Evolutionary conservation across 2,113 vertebrate genomes (phyloP).

Genomic region (Fukomys damarensis): DNA sequence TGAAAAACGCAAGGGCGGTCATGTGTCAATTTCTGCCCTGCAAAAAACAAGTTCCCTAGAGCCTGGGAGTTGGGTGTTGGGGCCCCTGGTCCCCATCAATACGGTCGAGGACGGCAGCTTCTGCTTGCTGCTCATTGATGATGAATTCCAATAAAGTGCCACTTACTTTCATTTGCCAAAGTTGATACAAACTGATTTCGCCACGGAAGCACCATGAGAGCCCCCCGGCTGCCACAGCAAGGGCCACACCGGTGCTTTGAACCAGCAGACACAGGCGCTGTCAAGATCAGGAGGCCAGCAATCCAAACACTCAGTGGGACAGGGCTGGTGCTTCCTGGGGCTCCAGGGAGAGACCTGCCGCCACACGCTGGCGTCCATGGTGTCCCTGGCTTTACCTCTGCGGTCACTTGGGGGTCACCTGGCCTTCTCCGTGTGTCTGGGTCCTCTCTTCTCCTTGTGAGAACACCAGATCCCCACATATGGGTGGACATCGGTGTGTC

Average conservation of each 20-base stretch:
- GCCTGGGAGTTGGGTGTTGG: neutral
- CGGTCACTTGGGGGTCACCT: no score
- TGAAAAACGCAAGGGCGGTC: neutral
- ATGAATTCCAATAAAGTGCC: neutral
- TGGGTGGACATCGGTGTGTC: neutral
- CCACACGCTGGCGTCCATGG: accelerated
- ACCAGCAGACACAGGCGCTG: neutral
- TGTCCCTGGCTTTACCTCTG: neutral
- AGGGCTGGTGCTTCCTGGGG: no score
- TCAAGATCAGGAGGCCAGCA: neutral
- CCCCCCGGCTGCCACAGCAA: neutral
- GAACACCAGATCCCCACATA: neutral
- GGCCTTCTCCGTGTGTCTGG: neutral
- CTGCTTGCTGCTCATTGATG: neutral
- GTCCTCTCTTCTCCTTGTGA: neutral
- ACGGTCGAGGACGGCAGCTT: neutral
- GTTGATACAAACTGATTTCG: neutral
- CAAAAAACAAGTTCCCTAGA: neutral
- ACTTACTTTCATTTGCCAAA: neutral
- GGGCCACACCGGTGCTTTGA: neutral
- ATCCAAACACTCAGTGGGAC: neutral
- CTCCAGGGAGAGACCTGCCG: accelerated
- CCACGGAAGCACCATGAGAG: neutral
- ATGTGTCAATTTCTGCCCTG: neutral
- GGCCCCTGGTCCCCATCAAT: neutral